phyloP scores from a whole-genome alignment of 2,888 invertebrate genomes.

The Lycia hirtaria region DNA sequence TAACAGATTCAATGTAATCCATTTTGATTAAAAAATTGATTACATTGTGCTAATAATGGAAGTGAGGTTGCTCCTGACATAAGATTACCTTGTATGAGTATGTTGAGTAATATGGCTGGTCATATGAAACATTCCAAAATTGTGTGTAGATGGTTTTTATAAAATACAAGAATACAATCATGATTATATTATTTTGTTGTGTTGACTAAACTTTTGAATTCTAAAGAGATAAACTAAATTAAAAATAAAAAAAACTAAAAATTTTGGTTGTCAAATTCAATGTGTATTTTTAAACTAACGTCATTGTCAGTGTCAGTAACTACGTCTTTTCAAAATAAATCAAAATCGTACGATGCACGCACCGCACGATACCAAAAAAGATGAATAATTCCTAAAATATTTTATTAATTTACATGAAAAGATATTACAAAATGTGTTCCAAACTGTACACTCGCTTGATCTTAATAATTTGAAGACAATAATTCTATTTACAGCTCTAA shows the following conservation, averaged over 20 bases:
- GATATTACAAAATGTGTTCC: slow-evolving; percentile 20
- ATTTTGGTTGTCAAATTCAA: not conserved
- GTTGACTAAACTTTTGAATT: too few relatives aligned
- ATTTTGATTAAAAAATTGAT: not conserved
- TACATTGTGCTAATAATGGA: not conserved
- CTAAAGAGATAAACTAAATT: not conserved
- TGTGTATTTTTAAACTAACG: not conserved
- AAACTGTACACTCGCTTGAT: not conserved
- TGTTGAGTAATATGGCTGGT: too few relatives aligned
- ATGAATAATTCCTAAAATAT: not conserved
- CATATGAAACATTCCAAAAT: too few relatives aligned
- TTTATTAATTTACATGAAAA: not conserved
- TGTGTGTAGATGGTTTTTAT: too few relatives aligned
- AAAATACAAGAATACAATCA: too few relatives aligned
- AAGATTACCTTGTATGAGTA: too few relatives aligned
- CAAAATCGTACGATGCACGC: not conserved
- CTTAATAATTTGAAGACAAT: slow-evolving; percentile 11
- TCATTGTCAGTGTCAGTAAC: not conserved
- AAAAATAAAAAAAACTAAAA: not conserved
- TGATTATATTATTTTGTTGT: too few relatives aligned
- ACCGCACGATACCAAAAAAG: not conserved
- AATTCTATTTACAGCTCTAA: slow-evolving; percentile 3
- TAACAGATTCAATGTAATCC: slow-evolving; percentile 5
- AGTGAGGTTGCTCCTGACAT: not conserved
- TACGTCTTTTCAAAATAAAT: not conserved